phyloP scores from a whole-genome alignment of 2,888 invertebrate species.

The Dysmachus trigonus region DNA sequence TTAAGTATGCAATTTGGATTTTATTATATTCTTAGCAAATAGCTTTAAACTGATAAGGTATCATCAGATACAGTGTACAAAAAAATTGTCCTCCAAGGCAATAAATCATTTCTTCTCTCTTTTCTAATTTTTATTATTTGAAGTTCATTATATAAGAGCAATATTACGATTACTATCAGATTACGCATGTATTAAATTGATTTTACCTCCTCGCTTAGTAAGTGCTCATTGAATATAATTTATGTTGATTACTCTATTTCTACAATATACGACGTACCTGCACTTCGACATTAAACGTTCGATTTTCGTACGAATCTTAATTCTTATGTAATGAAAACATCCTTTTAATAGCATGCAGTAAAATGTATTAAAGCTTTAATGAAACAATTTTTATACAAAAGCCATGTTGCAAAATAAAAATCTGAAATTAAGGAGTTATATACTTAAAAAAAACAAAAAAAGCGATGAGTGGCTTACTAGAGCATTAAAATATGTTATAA shows the following conservation, averaged over 20 bases:
- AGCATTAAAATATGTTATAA: too few species aligned
- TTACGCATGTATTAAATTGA: not conserved
- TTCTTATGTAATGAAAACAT: not conserved
- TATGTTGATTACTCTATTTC: not conserved
- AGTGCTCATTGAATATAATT: not conserved
- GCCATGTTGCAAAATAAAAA: not conserved
- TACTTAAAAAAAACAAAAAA: not conserved
- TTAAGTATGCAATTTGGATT: conserved; percentile 8
- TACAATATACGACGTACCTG: not conserved
- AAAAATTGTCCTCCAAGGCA: not conserved
- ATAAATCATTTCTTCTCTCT: not conserved
- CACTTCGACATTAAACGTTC: not conserved
- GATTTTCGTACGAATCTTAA: not conserved
- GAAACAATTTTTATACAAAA: not conserved
- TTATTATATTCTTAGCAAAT: conserved; percentile 4
- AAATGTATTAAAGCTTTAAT: not conserved
- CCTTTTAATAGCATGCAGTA: not conserved
- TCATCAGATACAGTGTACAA: not conserved
- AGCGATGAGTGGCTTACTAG: too few species aligned
- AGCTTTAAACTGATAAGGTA: conserved; percentile 26
- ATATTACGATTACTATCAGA: not conserved
- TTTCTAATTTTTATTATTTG: conserved; percentile 9
- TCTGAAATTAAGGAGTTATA: not conserved
- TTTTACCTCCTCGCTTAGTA: conserved; percentile 18
- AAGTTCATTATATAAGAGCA: not conserved